Evolutionary conservation across 2,113 vertebrate species (phyloP), one percentile per base, ranked within the genome.

Genomic region (Struthio camelus): DNA sequence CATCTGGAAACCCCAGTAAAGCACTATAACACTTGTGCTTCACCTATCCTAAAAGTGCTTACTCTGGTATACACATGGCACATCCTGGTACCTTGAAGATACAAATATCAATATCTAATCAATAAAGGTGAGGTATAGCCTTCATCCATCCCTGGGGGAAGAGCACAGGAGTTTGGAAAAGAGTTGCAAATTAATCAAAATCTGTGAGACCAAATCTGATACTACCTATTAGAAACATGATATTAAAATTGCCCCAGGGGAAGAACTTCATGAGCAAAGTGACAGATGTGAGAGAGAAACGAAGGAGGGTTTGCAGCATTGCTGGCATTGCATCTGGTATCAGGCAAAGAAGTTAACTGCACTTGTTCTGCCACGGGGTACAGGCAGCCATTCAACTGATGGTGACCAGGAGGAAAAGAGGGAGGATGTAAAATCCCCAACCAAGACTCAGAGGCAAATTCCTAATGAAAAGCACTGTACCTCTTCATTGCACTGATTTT

Each of bases 121-220:
- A 81, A 32, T 3, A 76, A 27, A 81, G 42, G 23, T 82, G 40
- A 95, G 40, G 28, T 32, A 25, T 56, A 25, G 27, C 62, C 64
- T 66, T 80, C 65, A 79, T 80, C 87, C 19, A 2, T 82, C 34
- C 62, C 50, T 42, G 79, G 32, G 44, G 46, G 36, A 75, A 85
- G 61, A 61, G 48, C 48, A 76, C 5, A 56, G 40, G 34, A 89
- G 14, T 91, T 89, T 89, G 62, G 36, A 79, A 82, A 85, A 93
- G 62, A 85, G 54, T 38, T 91, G 42, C 19, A 94, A 94, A 91
- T 94, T 77, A 82, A 91, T 85, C n/a, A 80, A 87, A 94, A 94
- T 70, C 77, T 84, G 19, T 89, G 78, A 91, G 77, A 94, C 82
- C 19, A 80, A 89, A 82, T 67, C 58, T 85, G 93, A 95, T 67